These are phyloP conservation scores for Lissocephala sabroskyi DNA, from an alignment of 2,888 invertebrate species.

Conservation along the genomic window DNA sequence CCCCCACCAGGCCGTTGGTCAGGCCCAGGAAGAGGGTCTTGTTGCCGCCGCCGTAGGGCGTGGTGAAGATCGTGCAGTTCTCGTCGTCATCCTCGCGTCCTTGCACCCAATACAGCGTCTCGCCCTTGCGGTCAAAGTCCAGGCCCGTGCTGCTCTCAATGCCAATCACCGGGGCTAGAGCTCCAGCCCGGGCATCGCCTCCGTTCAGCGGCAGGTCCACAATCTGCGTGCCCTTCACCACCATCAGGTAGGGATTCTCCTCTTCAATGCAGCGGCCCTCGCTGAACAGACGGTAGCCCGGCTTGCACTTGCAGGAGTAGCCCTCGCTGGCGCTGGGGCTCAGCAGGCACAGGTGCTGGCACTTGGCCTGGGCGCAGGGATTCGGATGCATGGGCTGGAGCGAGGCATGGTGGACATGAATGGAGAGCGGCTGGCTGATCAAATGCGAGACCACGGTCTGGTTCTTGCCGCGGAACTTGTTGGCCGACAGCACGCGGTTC, in stretches of 20 bases:
- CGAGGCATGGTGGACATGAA: slow-evolving; percentile 95
- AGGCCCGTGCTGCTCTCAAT: slow-evolving; percentile 90
- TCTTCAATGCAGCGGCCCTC: slow-evolving; percentile 87
- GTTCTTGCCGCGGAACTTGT: slow-evolving; percentile 92
- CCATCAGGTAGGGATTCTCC: slow-evolving; percentile 90
- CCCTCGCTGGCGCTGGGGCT: slow-evolving; percentile 82
- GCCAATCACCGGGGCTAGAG: slow-evolving; percentile 89
- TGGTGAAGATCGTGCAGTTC: slow-evolving; percentile 89
- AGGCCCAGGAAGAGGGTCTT: slow-evolving; percentile 85
- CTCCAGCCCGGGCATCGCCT: slow-evolving; percentile 84
- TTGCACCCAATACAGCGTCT: slow-evolving; percentile 91
- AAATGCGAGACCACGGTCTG: slow-evolving; percentile 95
- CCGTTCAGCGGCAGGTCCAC: slow-evolving; percentile 86
- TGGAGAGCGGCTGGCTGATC: slow-evolving; percentile 94
- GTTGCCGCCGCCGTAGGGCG: slow-evolving; percentile 89
- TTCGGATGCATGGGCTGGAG: slow-evolving; percentile 86
- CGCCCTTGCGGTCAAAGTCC: slow-evolving; percentile 91
- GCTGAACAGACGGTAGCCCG: slow-evolving; percentile 82
- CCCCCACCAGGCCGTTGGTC: slow-evolving; percentile 90
- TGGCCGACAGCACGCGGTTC: slow-evolving; percentile 90
- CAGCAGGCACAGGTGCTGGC: slow-evolving; percentile 93
- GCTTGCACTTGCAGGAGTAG: slow-evolving; percentile 92
- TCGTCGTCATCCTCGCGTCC: slow-evolving; percentile 83
- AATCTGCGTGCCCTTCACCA: slow-evolving; percentile 91
- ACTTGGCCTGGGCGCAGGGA: slow-evolving; percentile 83